Conservation (phyloP, 2,113 vertebrate species). For the Macrotus californicus region DNA sequence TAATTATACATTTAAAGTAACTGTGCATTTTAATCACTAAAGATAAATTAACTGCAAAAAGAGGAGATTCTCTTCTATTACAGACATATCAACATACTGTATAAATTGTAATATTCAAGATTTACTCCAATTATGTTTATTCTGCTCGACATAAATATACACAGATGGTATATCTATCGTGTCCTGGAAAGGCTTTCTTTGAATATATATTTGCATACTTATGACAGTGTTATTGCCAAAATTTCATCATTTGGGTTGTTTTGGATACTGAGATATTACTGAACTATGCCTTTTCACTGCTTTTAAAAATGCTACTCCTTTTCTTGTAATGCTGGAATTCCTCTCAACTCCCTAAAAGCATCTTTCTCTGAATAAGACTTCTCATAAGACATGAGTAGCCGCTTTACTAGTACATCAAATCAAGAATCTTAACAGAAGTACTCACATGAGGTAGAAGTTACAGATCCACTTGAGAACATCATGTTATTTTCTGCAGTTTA, state of each 20-base stretch:
- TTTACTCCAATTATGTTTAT: not conserved
- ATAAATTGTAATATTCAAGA: constrained; percentile 22
- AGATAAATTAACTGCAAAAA: constrained; percentile 43
- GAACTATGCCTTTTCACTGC: not conserved
- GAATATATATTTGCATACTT: constrained; percentile 9
- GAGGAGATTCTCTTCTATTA: constrained; percentile 5
- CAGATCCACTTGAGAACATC: not conserved
- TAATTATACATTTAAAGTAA: constrained; percentile 26
- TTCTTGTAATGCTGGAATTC: not conserved
- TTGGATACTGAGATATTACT: not conserved
- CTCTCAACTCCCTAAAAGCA: not conserved
- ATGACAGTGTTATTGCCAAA: not conserved
- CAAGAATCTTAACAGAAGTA: not conserved
- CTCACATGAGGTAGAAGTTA: not conserved
- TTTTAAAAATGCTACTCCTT: not conserved
- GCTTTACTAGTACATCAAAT: not conserved
- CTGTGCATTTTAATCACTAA: constrained; percentile 38
- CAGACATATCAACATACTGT: not conserved
- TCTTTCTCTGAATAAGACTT: not conserved
- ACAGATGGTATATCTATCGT: not conserved
- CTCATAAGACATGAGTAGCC: not conserved
- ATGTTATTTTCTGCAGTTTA: not conserved
- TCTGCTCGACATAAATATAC: not conserved
- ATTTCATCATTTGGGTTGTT: not conserved
- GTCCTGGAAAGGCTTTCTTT: not conserved